Conservation (phyloP, 2,113 vertebrate genomes). For the Coreoperca whiteheadi region DNA sequence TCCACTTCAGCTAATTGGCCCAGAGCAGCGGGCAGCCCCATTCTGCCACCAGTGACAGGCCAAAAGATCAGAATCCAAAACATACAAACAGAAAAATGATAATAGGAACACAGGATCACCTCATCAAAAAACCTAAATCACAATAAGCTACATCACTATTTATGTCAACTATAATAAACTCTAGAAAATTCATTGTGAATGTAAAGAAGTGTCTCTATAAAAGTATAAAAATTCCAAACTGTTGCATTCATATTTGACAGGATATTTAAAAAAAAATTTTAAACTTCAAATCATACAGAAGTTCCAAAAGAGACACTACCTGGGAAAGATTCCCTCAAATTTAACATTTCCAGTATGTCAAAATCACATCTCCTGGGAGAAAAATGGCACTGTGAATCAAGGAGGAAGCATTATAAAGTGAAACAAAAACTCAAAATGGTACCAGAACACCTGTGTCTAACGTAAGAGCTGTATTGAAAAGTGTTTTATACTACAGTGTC, state of each 20-base stretch:
- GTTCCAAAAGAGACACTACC: not conserved
- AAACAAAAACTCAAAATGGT: slow-evolving; percentile 12
- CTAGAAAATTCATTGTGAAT: not conserved
- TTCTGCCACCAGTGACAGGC: slow-evolving; percentile 46
- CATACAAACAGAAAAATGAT: slow-evolving; percentile 24
- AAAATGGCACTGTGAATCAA: not conserved
- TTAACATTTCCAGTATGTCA: not conserved
- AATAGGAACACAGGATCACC: not conserved
- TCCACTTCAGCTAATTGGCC: slow-evolving; percentile 79
- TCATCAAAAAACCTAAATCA: slow-evolving; percentile 4
- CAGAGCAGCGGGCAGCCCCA: slow-evolving; percentile 62
- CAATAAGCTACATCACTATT: not conserved
- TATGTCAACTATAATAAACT: not conserved
- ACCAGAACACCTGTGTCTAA: not conserved
- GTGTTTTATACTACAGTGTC: slow-evolving; percentile 32
- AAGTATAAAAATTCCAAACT: not conserved
- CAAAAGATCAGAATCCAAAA: slow-evolving; percentile 44
- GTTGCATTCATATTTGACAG: not conserved
- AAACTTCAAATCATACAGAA: not conserved
- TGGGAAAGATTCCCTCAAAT: not conserved
- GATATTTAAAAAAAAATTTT: not conserved
- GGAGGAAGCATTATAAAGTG: not conserved
- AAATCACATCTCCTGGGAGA: not conserved
- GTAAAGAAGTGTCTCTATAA: not conserved
- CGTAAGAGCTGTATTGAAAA: slow-evolving; percentile 25